Evolutionary conservation across 2,113 vertebrate species (phyloP).

Genomic region (Barnardius zonarius): DNA sequence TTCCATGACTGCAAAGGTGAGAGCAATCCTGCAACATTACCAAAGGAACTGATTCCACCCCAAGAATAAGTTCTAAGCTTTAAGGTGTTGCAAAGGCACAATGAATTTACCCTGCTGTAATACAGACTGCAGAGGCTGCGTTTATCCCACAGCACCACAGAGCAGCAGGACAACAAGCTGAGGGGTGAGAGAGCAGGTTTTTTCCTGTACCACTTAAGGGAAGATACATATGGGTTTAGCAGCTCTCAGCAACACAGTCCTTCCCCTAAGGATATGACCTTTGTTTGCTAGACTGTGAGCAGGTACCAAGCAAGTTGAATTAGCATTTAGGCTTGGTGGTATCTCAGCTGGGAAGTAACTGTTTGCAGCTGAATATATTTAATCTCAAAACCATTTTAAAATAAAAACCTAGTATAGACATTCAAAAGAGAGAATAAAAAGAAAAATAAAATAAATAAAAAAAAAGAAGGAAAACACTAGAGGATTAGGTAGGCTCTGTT

Average conservation of each 20-base stretch:
- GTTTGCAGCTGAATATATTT: neutral
- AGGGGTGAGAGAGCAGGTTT: neutral
- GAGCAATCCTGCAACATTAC: neutral
- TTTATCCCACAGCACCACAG: neutral
- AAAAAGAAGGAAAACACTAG: neutral
- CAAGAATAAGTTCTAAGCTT: neutral
- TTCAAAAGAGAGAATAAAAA: neutral
- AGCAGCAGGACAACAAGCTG: neutral
- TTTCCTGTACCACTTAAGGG: neutral
- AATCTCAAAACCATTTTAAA: neutral
- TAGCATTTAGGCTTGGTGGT: neutral
- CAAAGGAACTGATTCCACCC: neutral
- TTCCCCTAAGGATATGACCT: neutral
- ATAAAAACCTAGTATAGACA: neutral
- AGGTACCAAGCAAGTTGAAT: neutral
- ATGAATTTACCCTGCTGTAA: neutral
- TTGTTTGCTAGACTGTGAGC: neutral
- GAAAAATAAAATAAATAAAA: too few species aligned
- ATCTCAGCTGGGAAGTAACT: neutral
- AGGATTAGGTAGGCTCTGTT: neutral
- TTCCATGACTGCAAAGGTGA: neutral
- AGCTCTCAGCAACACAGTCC: neutral
- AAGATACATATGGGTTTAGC: rapidly evolving
- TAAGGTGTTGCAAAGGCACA: neutral
- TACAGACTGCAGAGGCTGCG: neutral